A percentile compares a stretch with the other conserved stretches of the same genome.
Evolutionary conservation across 2,797 vertebrate genomes (phyloP).

Genomic region (Cirrhinus mrigala): DNA sequence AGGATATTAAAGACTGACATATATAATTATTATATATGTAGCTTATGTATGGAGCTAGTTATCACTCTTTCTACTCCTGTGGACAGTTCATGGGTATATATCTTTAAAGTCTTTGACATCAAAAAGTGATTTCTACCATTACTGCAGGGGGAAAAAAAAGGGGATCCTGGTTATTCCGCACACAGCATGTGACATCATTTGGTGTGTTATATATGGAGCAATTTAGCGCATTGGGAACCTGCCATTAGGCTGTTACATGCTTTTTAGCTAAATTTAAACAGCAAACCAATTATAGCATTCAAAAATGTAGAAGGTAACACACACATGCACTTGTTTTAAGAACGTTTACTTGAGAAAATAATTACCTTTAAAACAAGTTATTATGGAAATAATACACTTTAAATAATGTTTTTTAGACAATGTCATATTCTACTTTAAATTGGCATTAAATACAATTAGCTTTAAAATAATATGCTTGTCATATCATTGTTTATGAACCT

Average conservation of each 20-base stretch:
- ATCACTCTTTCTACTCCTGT: too few relatives aligned
- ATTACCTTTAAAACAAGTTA: not conserved
- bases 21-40: not conserved
- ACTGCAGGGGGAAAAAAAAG: not conserved
- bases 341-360: not conserved
- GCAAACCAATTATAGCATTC: not conserved
- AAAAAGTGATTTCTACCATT: not conserved
- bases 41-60: not conserved
- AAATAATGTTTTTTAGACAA: not conserved
- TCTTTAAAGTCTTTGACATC: not conserved
- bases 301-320: not conserved
- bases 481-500: not conserved
- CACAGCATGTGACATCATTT: not conserved
- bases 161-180: not conserved
- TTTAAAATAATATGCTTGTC: not conserved
- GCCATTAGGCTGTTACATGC: not conserved
- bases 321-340: not conserved
- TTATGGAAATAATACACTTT: not conserved
- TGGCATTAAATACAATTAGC: not conserved
- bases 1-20: not conserved
- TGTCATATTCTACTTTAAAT: too few relatives aligned
- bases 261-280: not conserved
- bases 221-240: not conserved
- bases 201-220: not conserved
- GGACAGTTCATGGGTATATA: not conserved